A percentile compares a stretch with the other conserved stretches of the same genome.
Evolutionary conservation across 2,888 invertebrate genomes (phyloP).

Genomic region (Cosmopolites sordidus): DNA sequence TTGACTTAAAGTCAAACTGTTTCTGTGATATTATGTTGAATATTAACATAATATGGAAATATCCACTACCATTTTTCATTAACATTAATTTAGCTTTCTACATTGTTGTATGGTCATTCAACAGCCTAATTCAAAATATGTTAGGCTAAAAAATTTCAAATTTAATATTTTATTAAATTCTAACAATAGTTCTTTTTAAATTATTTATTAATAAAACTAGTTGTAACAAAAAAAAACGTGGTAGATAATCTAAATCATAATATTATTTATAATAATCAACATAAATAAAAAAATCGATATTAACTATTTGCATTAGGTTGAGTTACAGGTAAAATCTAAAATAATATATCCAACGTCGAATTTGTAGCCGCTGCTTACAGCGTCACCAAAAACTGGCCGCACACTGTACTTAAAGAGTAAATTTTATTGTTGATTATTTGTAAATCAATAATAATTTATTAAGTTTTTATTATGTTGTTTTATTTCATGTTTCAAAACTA

Average conservation of each 20-base stretch:
- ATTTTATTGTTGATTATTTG: constrained; percentile 35
- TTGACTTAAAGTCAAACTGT: too few relatives aligned
- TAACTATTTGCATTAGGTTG: background rate
- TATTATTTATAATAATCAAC: background rate
- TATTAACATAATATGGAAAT: background rate
- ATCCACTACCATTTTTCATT: too few relatives aligned
- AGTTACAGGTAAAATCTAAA: background rate
- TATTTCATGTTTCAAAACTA: constrained; percentile 28
- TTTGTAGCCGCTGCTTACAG: background rate
- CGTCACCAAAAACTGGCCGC: constrained; percentile 15
- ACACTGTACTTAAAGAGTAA: constrained; percentile 27
- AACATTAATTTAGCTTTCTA: too few relatives aligned
- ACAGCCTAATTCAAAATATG: too few relatives aligned
- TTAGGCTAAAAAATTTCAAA: background rate
- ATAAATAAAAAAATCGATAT: background rate
- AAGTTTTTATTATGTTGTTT: constrained; percentile 34
- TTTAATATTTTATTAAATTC: background rate
- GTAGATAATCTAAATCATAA: constrained; percentile 1
- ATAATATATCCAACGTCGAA: background rate
- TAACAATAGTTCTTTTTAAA: background rate
- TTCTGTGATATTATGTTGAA: constrained; percentile 18
- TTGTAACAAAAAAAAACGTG: background rate
- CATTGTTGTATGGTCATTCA: too few relatives aligned
- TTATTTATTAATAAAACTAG: background rate
- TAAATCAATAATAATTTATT: constrained; percentile 35